A percentile compares a stretch with the other conserved stretches of the same genome.
phyloP scores from a whole-genome alignment of 2,797 vertebrate genomes.

The Microcaecilia unicolor region DNA sequence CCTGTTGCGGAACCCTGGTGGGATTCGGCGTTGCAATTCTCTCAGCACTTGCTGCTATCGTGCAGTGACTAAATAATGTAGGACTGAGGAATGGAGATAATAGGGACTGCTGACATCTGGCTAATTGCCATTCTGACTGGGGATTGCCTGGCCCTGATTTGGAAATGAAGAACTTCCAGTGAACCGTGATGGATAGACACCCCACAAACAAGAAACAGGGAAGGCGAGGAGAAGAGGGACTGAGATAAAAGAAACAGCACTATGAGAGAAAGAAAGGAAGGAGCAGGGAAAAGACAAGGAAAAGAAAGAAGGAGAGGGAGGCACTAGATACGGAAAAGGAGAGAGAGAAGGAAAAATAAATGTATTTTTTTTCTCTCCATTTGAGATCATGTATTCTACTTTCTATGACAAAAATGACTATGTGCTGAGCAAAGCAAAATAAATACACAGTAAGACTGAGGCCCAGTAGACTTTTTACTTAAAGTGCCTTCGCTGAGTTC shows the following conservation, averaged over 20 bases:
- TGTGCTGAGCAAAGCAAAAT: no score
- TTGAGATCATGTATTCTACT: no score
- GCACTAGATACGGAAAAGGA: no score
- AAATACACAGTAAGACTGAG: no score
- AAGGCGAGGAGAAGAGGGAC: slow-evolving; percentile 1
- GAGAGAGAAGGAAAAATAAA: background rate
- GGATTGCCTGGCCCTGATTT: slow-evolving; percentile 20
- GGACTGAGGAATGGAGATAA: slow-evolving; percentile 25
- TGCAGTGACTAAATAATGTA: slow-evolving; percentile 19
- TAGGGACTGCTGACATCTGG: slow-evolving; percentile 35
- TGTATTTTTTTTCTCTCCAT: rapidly evolving
- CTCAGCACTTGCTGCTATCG: slow-evolving; percentile 4
- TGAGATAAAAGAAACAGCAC: no score
- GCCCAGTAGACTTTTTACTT: no score
- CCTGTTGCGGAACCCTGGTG: slow-evolving; percentile 15
- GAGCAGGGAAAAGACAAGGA: no score
- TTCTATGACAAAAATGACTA: no score
- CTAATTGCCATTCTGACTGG: slow-evolving; percentile 39
- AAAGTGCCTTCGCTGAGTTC: no score
- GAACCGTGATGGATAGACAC: slow-evolving; percentile 31
- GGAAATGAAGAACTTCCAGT: slow-evolving; percentile 31
- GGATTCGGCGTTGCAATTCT: slow-evolving; percentile 11
- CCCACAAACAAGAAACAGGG: no score
- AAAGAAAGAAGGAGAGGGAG: background rate
- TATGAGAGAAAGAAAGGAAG: no score